Conservation (phyloP, 1,140 invertebrate species). For the Achatina immaculata region DNA sequence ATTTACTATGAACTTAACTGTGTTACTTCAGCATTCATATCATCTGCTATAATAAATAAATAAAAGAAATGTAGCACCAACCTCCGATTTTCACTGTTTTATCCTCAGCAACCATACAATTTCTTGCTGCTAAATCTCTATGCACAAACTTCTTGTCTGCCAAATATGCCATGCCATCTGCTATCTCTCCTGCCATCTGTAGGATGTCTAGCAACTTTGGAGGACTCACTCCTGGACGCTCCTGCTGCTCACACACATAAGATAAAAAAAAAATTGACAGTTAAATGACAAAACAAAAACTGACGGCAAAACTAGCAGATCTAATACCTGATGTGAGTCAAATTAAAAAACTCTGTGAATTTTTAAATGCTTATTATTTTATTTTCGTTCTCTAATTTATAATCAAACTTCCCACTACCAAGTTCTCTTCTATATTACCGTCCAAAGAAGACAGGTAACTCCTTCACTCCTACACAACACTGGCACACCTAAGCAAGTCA, state of each 20-base stretch:
- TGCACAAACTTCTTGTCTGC: slow-evolving; percentile 96
- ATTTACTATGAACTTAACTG: too few species aligned
- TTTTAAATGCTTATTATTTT: too few species aligned
- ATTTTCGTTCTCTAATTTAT: too few species aligned
- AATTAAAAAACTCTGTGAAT: too few species aligned
- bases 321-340: too few species aligned
- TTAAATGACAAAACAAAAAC: not conserved
- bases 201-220: slow-evolving; percentile 78
- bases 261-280: not conserved
- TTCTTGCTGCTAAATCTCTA: slow-evolving; percentile 95
- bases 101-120: slow-evolving; percentile 95
- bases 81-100: slow-evolving; percentile 94
- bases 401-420: too few species aligned
- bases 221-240: slow-evolving; percentile 73
- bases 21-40: too few species aligned
- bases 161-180: slow-evolving; percentile 98
- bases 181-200: slow-evolving; percentile 94
- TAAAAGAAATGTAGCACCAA: slow-evolving; percentile 36
- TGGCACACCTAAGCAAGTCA: too few species aligned
- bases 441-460: too few species aligned
- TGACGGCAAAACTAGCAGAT: too few species aligned
- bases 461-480: too few species aligned
- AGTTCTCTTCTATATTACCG: too few species aligned
- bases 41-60: not conserved
- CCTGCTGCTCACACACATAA: slow-evolving; percentile 53